phyloP scores from a whole-genome alignment of 2,113 vertebrate species.

The Rafetus swinhoei region DNA sequence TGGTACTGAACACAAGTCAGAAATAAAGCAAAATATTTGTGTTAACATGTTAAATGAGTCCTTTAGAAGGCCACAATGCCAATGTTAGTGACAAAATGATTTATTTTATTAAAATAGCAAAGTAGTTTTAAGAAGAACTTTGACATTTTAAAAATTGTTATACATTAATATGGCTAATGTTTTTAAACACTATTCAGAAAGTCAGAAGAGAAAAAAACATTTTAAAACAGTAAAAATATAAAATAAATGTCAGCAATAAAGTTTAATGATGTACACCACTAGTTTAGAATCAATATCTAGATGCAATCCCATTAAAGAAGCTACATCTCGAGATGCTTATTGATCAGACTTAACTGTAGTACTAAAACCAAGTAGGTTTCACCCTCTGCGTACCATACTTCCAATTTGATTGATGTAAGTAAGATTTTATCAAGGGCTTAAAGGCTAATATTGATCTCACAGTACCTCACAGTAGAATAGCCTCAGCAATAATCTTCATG shows the following conservation, averaged over 20 bases:
- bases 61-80: background rate
- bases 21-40: background rate
- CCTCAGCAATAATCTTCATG: slow-evolving; percentile 31
- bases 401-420: slow-evolving; percentile 55
- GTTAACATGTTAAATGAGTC: background rate
- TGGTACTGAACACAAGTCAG: background rate
- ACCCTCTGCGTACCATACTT: slow-evolving; percentile 30
- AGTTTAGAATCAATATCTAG: slow-evolving; percentile 59
- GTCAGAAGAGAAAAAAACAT: background rate
- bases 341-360: slow-evolving; percentile 47
- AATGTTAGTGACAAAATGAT: background rate
- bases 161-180: background rate
- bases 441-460: slow-evolving; percentile 61
- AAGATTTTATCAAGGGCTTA: slow-evolving; percentile 38
- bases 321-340: slow-evolving; percentile 58
- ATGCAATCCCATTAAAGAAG: slow-evolving; percentile 54
- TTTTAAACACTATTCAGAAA: background rate
- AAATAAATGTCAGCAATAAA: background rate
- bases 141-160: background rate
- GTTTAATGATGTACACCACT: slow-evolving; percentile 30
- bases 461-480: slow-evolving; percentile 45
- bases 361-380: slow-evolving; percentile 54
- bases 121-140: background rate
- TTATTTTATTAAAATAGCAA: background rate
- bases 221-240: background rate